phyloP scores from a whole-genome alignment of 2,113 vertebrate species.

The Dolichallabes microphthalmus region DNA sequence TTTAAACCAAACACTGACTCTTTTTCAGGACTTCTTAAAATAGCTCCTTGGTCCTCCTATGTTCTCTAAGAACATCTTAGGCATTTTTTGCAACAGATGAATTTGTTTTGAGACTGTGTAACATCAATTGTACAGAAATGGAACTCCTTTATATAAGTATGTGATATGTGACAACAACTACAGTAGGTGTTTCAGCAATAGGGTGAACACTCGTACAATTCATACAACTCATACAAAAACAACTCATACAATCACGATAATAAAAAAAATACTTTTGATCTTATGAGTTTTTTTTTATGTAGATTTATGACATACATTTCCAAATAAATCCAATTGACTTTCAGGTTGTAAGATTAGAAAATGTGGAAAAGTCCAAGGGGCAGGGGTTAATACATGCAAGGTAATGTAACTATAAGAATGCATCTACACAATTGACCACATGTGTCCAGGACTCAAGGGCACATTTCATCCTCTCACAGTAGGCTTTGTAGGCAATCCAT shows the following conservation, averaged over 20 bases:
- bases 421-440: not conserved
- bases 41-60: not conserved
- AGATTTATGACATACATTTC: not conserved
- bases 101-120: not conserved
- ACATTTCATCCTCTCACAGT: slow-evolving; percentile 36
- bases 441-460: slow-evolving; percentile 30
- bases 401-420: not conserved
- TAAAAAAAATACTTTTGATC: not conserved
- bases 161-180: not conserved
- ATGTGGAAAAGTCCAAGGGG: not conserved
- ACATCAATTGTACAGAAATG: not conserved
- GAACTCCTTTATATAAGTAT: not conserved
- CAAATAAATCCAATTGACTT: not conserved
- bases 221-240: no score
- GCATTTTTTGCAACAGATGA: not conserved
- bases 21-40: not conserved
- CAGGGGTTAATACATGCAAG: not conserved
- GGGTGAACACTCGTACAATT: not conserved
- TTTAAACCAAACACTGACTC: not conserved
- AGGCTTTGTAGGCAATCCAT: slow-evolving; percentile 16
- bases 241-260: not conserved
- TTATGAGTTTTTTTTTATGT: not conserved
- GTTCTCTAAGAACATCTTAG: not conserved
- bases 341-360: not conserved
- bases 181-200: not conserved